phyloP scores from a whole-genome alignment of 1,140 invertebrate species.

The Apis cerana region DNA sequence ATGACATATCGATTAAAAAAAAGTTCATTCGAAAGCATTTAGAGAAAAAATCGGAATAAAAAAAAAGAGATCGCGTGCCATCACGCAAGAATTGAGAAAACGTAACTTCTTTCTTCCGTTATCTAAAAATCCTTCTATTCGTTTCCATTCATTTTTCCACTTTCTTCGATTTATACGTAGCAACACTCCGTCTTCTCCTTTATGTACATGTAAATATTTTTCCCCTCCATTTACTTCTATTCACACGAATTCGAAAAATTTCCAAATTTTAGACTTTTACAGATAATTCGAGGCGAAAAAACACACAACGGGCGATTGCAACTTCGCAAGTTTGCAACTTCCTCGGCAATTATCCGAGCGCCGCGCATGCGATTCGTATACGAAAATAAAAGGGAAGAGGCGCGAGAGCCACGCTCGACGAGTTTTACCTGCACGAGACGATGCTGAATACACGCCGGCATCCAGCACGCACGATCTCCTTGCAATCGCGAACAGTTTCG shows the following conservation, averaged over 20 bases:
- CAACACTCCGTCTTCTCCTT: too few relatives aligned
- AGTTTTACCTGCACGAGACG: constrained; percentile 67
- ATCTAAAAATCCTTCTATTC: too few relatives aligned
- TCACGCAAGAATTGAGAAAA: too few relatives aligned
- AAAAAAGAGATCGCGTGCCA: too few relatives aligned
- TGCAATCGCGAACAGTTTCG: neutral
- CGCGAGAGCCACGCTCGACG: constrained; percentile 23
- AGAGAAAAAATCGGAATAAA: too few relatives aligned
- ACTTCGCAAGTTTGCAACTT: constrained; percentile 43
- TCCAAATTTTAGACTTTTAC: too few relatives aligned
- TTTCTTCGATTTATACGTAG: neutral
- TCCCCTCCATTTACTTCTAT: neutral
- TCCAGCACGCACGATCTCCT: constrained; percentile 28
- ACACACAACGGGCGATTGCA: constrained; percentile 7
- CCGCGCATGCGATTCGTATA: constrained; percentile 4
- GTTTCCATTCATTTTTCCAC: neutral
- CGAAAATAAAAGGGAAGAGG: constrained; percentile 30
- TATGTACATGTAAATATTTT: neutral
- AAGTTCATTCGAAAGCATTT: neutral
- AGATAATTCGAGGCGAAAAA: neutral
- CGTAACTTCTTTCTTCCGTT: too few relatives aligned
- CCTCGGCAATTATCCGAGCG: constrained; percentile 46
- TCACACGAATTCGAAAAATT: too few relatives aligned
- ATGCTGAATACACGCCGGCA: constrained; percentile 44
- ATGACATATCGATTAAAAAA: constrained; percentile 14